Evolutionary conservation across 2,113 vertebrate genomes (phyloP).

Genomic region (Prionailurus bengalensis): DNA sequence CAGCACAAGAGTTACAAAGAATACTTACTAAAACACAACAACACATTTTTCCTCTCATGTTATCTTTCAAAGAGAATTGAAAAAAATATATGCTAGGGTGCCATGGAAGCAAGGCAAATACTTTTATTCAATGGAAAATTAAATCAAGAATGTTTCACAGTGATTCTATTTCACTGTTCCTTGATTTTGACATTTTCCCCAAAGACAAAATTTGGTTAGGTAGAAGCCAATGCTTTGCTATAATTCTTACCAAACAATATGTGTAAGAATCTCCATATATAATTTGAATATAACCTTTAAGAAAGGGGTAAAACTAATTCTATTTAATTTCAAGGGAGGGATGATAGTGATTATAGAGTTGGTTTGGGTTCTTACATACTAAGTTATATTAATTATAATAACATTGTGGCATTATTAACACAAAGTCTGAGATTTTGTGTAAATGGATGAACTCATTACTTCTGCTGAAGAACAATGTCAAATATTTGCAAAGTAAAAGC

Average conservation of each 20-base stretch:
- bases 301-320: constrained; percentile 36
- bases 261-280: not conserved
- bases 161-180: constrained; percentile 38
- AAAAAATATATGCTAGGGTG: constrained; percentile 58
- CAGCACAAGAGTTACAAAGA: constrained; percentile 82
- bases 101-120: constrained; percentile 46
- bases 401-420: constrained; percentile 44
- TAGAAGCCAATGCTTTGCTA: constrained; percentile 45
- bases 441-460: constrained; percentile 52
- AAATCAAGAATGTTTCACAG: constrained; percentile 60
- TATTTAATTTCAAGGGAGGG: constrained; percentile 37
- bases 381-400: constrained; percentile 20
- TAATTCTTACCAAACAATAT: constrained; percentile 59
- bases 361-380: not conserved
- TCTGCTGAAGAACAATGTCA: constrained; percentile 63
- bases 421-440: not conserved
- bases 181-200: constrained; percentile 57
- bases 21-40: constrained; percentile 74
- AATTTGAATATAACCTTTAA: constrained; percentile 52
- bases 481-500: constrained; percentile 60
- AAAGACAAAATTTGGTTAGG: constrained; percentile 53
- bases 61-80: constrained; percentile 74
- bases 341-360: not conserved
- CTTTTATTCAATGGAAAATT: constrained; percentile 62
- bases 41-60: constrained; percentile 66